Percentiles rank a stretch among this genome's conserved stretches.
phyloP scores from a whole-genome alignment of 1,140 invertebrate species.

The Acromyrmex heyeri region DNA sequence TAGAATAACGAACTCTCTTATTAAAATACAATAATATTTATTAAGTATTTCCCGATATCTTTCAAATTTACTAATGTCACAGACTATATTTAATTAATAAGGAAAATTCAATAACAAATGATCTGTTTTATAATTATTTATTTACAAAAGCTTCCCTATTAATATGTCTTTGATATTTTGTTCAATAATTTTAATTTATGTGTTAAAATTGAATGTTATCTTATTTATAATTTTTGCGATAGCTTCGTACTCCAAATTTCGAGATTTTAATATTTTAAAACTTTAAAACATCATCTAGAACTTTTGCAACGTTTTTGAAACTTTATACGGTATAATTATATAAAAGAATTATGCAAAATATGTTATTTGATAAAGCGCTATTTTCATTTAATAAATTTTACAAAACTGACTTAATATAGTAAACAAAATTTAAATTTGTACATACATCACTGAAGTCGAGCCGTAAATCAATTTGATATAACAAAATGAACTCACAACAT shows the following conservation, averaged over 20 bases:
- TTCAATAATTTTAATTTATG: not conserved
- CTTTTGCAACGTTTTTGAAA: conserved; percentile 60
- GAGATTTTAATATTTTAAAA: not conserved
- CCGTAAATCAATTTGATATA: conserved; percentile 44
- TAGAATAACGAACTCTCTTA: conserved; percentile 66
- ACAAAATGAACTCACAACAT: conserved; percentile 44
- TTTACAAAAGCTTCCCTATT: conserved; percentile 2
- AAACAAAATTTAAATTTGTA: not conserved
- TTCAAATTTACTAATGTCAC: conserved; percentile 28
- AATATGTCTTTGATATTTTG: conserved; percentile 34
- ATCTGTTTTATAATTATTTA: conserved; percentile 25
- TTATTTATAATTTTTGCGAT: conserved; percentile 29
- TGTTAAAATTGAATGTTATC: not conserved
- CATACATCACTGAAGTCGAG: conserved; percentile 2
- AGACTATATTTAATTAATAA: conserved; percentile 36
- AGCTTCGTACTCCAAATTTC: not conserved
- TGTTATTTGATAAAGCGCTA: conserved; percentile 57
- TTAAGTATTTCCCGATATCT: conserved; percentile 55
- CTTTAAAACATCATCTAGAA: conserved; percentile 23
- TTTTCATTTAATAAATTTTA: conserved; percentile 46
- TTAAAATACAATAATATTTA: conserved; percentile 68
- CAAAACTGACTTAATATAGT: conserved; percentile 17
- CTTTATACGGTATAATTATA: conserved; percentile 58
- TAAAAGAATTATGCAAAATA: conserved; percentile 70
- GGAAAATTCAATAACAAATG: not conserved